Base-by-base conservation (phyloP, 2,888 invertebrate genomes). In the Apodemia hepburni region DNA sequence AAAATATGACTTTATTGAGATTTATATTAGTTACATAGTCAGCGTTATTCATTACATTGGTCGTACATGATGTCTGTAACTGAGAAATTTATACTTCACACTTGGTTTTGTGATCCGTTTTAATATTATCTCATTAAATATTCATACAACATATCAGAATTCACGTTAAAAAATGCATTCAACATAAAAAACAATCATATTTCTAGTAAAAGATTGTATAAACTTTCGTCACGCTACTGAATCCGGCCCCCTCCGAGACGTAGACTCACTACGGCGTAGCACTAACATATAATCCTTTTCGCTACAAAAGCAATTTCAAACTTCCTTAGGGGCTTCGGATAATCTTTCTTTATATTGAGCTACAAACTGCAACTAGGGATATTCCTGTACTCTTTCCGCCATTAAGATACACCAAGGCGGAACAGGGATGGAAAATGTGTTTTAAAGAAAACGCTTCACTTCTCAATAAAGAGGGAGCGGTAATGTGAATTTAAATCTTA, bases 221-320 rank as follows among this genome's bases (percentile, higher is more conserved):
- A 75, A 77, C 74, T 67, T 75, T 75, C 72, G 73, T 75, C 76
- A 74, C 76, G 75, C 77, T 78, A 76, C 75, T 68, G 77, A 81
- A 84, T 79, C 79, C 78, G 74, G 71, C 77, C 79, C 80, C 77
- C 73, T 76, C 74, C 70, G 71, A 74, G 72, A 67, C 78, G 85
- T 82, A 87, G 85, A 80, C 77, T 76, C 80, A 77, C 87, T 89
- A 89, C 90, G 85, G 73, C 87, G 91, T 87, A 88, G 88, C 85
- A 87, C 86, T 87, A 89, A 87, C 92, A 84, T 92, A 92, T 92
- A 92, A 92, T 92, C 92, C 92, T 91, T 91, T 92, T 92, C 87
- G 91, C 90, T 92, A 92, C 91, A 92, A 92, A 89, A 91, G 92
- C 92, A 92, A 92, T 92, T 92, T 89, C 91, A 88, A 92, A 92